phyloP scores from a whole-genome alignment of 2,113 vertebrate species.

The Suricata suricatta region DNA sequence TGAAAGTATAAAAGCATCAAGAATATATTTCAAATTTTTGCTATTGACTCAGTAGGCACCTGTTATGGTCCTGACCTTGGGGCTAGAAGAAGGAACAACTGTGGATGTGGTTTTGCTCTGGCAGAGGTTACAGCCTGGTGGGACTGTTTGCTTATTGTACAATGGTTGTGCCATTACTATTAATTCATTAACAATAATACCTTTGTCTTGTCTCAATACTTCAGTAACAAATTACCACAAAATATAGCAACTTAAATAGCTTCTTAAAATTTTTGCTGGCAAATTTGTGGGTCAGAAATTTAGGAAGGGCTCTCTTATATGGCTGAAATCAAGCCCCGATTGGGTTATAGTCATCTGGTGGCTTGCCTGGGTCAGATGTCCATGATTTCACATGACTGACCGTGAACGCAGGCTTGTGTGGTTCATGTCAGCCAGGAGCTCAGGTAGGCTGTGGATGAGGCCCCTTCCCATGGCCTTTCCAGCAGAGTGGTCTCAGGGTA shows the following conservation, averaged over 20 bases:
- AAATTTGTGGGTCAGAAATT: not conserved
- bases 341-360: too few relatives aligned
- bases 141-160: not conserved
- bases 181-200: not conserved
- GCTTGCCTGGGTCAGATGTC: not conserved
- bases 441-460: not conserved
- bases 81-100: too few relatives aligned
- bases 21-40: not conserved
- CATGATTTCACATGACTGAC: accelerated
- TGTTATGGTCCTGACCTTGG: not conserved
- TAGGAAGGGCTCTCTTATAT: not conserved
- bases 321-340: not conserved
- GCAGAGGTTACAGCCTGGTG: not conserved
- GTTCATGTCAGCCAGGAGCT: not conserved
- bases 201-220: not conserved
- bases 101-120: not conserved
- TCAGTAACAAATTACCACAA: not conserved
- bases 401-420: too few relatives aligned
- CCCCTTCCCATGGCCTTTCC: not conserved
- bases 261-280: not conserved
- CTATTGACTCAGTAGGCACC: not conserved
- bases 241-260: not conserved
- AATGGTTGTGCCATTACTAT: not conserved
- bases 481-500: not conserved
- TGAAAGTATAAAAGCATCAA: not conserved